Conservation (phyloP, 1,140 invertebrate genomes). For the Dendroctonus ponderosae region DNA sequence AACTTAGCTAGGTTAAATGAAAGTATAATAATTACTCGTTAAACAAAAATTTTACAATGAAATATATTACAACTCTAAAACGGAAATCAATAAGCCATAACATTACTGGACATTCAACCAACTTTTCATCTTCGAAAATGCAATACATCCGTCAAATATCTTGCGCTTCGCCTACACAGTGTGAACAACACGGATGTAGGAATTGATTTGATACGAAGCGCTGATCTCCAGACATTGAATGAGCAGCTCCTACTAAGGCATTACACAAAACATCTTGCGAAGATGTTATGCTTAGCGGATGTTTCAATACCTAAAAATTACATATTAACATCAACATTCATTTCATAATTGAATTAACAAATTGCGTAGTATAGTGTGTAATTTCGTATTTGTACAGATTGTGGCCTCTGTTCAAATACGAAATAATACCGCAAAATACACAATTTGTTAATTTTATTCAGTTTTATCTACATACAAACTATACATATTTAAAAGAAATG, state of each 20-base stretch:
- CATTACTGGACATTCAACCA: too few relatives aligned
- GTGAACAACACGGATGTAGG: constrained; percentile 48
- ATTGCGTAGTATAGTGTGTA: too few relatives aligned
- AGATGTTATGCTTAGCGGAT: constrained; percentile 43
- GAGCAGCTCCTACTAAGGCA: constrained; percentile 50
- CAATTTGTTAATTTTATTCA: background rate
- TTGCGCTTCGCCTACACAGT: constrained; percentile 52
- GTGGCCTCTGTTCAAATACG: too few relatives aligned
- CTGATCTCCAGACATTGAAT: constrained; percentile 44
- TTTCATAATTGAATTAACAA: too few relatives aligned
- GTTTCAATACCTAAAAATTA: constrained; percentile 41
- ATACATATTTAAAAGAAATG: too few relatives aligned
- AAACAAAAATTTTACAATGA: too few relatives aligned
- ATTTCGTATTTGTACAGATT: too few relatives aligned
- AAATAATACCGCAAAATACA: background rate
- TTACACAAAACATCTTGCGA: constrained; percentile 50
- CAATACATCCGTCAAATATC: constrained; percentile 42
- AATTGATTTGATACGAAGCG: constrained; percentile 44
- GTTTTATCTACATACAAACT: background rate
- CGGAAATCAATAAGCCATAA: too few relatives aligned
- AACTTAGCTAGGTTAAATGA: too few relatives aligned
- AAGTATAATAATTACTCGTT: too few relatives aligned
- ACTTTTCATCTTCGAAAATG: too few relatives aligned
- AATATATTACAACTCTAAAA: too few relatives aligned
- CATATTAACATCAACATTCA: constrained; percentile 1